Percentiles rank a stretch among this genome's conserved stretches.
These are phyloP conservation scores for Abramis brama DNA, from an alignment of 2,113 vertebrate genomes.

Conservation along the genomic window DNA sequence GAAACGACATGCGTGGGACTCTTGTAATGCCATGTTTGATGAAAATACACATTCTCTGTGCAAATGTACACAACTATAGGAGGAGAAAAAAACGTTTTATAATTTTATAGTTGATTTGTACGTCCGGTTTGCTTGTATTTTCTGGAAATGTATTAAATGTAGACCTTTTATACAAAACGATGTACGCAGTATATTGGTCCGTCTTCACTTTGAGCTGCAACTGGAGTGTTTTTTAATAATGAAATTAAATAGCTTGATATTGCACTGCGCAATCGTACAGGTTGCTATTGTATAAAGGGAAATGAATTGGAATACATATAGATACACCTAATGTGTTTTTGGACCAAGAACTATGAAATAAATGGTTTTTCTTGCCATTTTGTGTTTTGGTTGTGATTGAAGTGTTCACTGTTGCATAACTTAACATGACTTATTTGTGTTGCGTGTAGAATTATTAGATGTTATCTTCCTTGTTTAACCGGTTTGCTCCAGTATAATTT, in stretches of 20 bases:
- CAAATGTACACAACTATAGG: constrained; percentile 51
- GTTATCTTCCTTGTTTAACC: background rate
- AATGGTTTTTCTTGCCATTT: constrained; percentile 38
- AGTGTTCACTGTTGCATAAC: background rate
- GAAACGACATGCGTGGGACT: background rate
- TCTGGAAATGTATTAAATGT: constrained; percentile 61
- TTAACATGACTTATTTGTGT: background rate
- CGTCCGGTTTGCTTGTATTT: constrained; percentile 61
- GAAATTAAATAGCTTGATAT: constrained; percentile 6
- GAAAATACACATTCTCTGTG: constrained; percentile 44
- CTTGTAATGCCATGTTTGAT: background rate
- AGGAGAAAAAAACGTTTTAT: constrained; percentile 54
- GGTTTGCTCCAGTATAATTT: background rate
- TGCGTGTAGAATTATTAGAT: background rate
- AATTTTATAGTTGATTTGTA: constrained; percentile 67
- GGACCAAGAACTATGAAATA: constrained; percentile 47
- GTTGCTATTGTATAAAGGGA: constrained; percentile 14
- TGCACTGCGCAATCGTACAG: constrained; percentile 11
- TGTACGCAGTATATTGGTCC: constrained; percentile 35
- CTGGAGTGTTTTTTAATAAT: background rate
- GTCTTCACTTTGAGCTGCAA: constrained; percentile 21
- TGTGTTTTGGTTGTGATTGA: background rate
- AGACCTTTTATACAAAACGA: constrained; percentile 61
- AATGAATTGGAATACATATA: background rate
- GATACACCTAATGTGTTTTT: constrained; percentile 8